Percentiles rank a stretch among this genome's conserved stretches.
Evolutionary conservation across 2,888 invertebrate genomes (phyloP).

Genomic region (Dermolepida albohirtum): DNA sequence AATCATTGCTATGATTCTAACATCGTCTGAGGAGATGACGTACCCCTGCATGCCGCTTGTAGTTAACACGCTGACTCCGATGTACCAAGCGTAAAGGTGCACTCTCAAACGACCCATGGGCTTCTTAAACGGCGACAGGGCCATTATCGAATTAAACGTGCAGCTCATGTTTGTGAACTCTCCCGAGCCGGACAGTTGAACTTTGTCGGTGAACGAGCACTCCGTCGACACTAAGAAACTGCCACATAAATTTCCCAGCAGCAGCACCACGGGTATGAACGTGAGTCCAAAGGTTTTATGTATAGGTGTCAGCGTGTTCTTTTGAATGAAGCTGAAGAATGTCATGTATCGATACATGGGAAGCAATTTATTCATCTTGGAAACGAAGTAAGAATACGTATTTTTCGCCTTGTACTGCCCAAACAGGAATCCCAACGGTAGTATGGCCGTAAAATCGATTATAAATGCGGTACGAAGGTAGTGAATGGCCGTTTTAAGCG

Average conservation of each 20-base stretch:
- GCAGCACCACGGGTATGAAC: slow-evolving; percentile 42
- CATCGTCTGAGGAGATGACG: slow-evolving; percentile 2
- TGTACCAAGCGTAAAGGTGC: slow-evolving; percentile 37
- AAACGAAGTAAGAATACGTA: slow-evolving; percentile 34
- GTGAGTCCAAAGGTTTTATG: slow-evolving; percentile 39
- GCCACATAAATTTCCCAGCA: slow-evolving; percentile 43
- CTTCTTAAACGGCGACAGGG: slow-evolving; percentile 24
- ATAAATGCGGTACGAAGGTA: slow-evolving; percentile 65
- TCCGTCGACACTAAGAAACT: slow-evolving; percentile 37
- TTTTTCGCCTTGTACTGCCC: slow-evolving; percentile 3
- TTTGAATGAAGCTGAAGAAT: slow-evolving; percentile 41
- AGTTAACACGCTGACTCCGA: slow-evolving; percentile 36
- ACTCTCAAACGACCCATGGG: slow-evolving; percentile 31
- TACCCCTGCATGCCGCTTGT: slow-evolving; percentile 43
- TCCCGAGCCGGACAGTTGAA: background rate
- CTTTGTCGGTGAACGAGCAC: slow-evolving; percentile 19
- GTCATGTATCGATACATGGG: slow-evolving; percentile 47
- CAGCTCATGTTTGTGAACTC: slow-evolving; percentile 17
- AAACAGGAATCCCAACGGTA: slow-evolving; percentile 62
- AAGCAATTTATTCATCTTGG: slow-evolving; percentile 45
- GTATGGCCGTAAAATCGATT: slow-evolving; percentile 64
- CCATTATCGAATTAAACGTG: slow-evolving; percentile 15
- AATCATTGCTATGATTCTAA: slow-evolving; percentile 12
- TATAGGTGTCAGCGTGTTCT: slow-evolving; percentile 41
- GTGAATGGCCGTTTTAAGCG: slow-evolving; percentile 63